Evolutionary conservation across 1,140 invertebrate genomes (phyloP).

Genomic region (Caenorhabditis inopinata): DNA sequence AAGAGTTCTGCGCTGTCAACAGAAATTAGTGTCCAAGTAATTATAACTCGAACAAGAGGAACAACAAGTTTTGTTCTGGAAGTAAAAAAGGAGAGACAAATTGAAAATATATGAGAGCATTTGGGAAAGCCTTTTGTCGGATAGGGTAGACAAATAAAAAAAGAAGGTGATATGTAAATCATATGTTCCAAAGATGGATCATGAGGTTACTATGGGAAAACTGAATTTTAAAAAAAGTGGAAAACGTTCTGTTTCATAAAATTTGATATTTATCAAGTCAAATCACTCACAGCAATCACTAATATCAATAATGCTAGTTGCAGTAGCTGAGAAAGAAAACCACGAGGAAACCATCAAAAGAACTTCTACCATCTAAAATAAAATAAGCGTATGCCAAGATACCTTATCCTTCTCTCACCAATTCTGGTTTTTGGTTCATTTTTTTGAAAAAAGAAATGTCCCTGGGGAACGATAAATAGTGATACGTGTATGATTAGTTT

Average conservation of each 20-base stretch:
- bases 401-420: neutral
- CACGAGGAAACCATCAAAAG: too few relatives aligned
- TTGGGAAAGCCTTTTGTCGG: neutral
- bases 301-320: too few relatives aligned
- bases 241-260: too few relatives aligned
- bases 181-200: too few relatives aligned
- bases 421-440: constrained; percentile 3
- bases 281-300: too few relatives aligned
- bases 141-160: too few relatives aligned
- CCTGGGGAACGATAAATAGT: constrained; percentile 5
- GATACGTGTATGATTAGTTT: constrained; percentile 14
- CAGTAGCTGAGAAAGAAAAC: too few relatives aligned
- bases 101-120: neutral
- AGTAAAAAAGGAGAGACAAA: neutral
- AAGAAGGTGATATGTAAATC: too few relatives aligned
- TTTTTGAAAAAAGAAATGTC: neutral
- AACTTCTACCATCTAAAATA: too few relatives aligned
- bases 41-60: neutral
- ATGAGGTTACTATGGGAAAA: too few relatives aligned
- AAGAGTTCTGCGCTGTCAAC: neutral
- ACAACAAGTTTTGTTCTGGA: neutral
- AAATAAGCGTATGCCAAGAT: neutral
- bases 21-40: neutral
- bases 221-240: too few relatives aligned
- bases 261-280: too few relatives aligned